Evolutionary conservation across 2,888 invertebrate genomes (phyloP), one percentile per base, ranked within the genome.

Genomic region (Gymnosoma rotundatum): DNA sequence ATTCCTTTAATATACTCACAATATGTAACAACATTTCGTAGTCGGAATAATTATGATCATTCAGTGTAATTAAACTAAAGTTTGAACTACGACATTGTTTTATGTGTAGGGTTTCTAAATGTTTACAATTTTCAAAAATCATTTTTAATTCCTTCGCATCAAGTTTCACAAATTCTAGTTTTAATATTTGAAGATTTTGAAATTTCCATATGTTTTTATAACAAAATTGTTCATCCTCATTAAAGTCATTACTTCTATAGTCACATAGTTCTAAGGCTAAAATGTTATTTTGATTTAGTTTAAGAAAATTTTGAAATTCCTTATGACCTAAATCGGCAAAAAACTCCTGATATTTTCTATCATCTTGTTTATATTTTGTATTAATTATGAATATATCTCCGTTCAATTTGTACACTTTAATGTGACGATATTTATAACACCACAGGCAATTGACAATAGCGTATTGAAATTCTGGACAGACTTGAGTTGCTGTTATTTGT

Each of bases 251-350:
- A 20, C 42, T 32, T 69, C n/a, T 50, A 21, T 45, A 69, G 56
- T 64, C 70, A 18, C 20, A 42, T 1, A 78, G 38, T 38, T 63
- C 70, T 20, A 80, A 36, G 45, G 66, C 54, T 12, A 8, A 9
- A 45, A 73, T 45, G 52, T 80, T 67, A 45, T 61, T 45, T 61
- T 60, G 42, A 60, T 80, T 73, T 54, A 80, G 60, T 52, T 52
- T 20, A 1, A 80, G n/a, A 67, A 80, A 73, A 16, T 16, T 45
- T 60, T 67, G 5, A 54, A 80, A 60, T 36, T 80, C 60, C 14
- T 67, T 21, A 4, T 16, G 16, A 10, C 4, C 20, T 9, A 80
- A 54, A 38, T 45, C 9, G 20, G 21, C 32, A 67, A 52, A 64
- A 32, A 25, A 10, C 48, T 73, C 67, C 0, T 56, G 58, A 38